Base-by-base conservation (phyloP, 2,797 vertebrate species). In the Anomalospiza imberbis region DNA sequence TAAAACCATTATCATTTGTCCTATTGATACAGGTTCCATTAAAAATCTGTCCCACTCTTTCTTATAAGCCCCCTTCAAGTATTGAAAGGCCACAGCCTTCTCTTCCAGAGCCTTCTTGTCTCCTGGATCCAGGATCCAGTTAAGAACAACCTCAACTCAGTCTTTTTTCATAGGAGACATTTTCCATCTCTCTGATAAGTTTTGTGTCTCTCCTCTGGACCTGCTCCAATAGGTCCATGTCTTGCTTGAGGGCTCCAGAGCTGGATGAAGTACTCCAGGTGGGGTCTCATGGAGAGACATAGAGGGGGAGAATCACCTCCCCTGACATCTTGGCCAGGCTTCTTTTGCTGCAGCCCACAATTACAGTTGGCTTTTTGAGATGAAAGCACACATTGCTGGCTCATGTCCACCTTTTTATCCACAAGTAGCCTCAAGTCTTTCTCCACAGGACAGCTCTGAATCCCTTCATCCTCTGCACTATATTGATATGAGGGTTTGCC, bases 1-100 rank as follows among this genome's bases (percentile, higher is more conserved):
- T 57, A 61, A 87, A 77, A 57, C 5, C 7, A 32, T 48, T 32
- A n/a, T 6, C 3, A 22, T 38, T 84, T 50, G 19, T 38, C 19
- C 29, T 70, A 20, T 22, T 0, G 0, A 7, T 8, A 47, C 15
- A 80, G 8, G 5, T 20, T 4, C 3, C 7, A 25, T 6, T 44
- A 61, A 70, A 83, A 89, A 20, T 17, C 31, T 73, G 26, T 42
- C 12, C 24, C 18, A 9, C 29, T 17, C 20, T 40, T 78, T 79
- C 22, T 73, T n/a, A 17, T 24, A 66, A 57, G 4, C 2, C 21
- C 4, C 13, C 6, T 75, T 54, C 17, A 54, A n/a, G 3, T 17
- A 40, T 2, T 54, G 50, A 54, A 86, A 83, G 24, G 7, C 15
- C 7, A 9, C 22, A 36, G 14, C 25, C 6, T 42, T 42, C 14